Percentiles rank a stretch among this genome's conserved stretches.
Conservation (phyloP, 2,888 invertebrate genomes). For the Galeopsomyia nigrocyanea region DNA sequence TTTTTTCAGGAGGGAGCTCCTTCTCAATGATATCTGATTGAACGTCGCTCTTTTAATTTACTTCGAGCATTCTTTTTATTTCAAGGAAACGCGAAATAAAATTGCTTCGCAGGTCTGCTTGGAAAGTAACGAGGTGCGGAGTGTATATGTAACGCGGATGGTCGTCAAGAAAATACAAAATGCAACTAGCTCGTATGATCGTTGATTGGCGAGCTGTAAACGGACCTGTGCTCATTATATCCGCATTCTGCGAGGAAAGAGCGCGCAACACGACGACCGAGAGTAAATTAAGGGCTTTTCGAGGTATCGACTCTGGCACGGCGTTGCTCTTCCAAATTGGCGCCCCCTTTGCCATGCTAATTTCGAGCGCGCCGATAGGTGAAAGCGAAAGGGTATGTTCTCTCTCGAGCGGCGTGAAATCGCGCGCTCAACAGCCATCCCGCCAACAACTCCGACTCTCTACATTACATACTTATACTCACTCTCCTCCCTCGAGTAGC, state of each 20-base stretch:
- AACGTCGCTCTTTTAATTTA: conserved; percentile 9
- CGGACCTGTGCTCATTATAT: conserved; percentile 18
- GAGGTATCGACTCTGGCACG: too few relatives aligned
- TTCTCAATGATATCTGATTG: neutral
- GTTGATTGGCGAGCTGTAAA: too few relatives aligned
- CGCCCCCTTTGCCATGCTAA: conserved; percentile 58
- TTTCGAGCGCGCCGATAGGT: conserved; percentile 36
- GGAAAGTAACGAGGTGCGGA: conserved; percentile 15
- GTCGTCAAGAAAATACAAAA: conserved; percentile 4
- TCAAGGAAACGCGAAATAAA: too few relatives aligned
- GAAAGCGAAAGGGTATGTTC: conserved; percentile 28
- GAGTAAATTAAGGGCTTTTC: conserved; percentile 18
- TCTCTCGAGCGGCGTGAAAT: conserved; percentile 48
- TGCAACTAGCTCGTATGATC: conserved; percentile 10
- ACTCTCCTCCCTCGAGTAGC: neutral
- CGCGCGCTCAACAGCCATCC: conserved; percentile 48
- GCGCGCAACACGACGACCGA: neutral
- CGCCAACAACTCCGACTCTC: conserved; percentile 32
- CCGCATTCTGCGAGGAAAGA: neutral
- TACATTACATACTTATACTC: neutral
- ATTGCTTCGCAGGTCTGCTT: too few relatives aligned
- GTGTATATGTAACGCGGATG: neutral
- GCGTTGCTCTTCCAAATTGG: conserved; percentile 53
- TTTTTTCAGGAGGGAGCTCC: neutral
- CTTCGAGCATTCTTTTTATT: too few relatives aligned